Conservation (phyloP, 2,888 invertebrate genomes). For the Hirtodrosophila duncani region DNA sequence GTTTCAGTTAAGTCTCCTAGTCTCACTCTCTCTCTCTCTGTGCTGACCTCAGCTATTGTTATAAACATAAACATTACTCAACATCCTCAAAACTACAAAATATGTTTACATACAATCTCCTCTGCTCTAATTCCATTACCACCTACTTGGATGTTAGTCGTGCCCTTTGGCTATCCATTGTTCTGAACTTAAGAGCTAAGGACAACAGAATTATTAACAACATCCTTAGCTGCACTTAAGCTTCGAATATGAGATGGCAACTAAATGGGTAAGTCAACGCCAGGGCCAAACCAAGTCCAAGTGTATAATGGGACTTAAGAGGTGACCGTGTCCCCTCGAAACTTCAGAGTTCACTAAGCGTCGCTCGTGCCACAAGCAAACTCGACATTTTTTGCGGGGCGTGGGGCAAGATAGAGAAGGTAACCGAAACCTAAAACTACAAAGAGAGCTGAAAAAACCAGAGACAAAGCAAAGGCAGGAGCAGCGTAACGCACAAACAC, state of each 20-base stretch:
- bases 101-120: too few species aligned
- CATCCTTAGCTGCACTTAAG: conserved; percentile 39
- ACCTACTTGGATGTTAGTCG: too few species aligned
- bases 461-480: conserved; percentile 15
- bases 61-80: not conserved
- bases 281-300: conserved; percentile 17
- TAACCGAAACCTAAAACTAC: conserved; percentile 24
- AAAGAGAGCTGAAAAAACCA: conserved; percentile 3
- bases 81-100: too few species aligned
- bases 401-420: not conserved
- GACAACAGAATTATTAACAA: conserved; percentile 37
- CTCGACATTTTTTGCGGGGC: conserved; percentile 2
- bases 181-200: too few species aligned
- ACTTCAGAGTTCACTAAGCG: not conserved
- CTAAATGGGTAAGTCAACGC: conserved; percentile 27
- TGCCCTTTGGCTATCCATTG: too few species aligned
- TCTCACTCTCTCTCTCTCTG: too few species aligned
- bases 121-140: too few species aligned
- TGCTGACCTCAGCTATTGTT: not conserved
- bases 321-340: conserved; percentile 1
- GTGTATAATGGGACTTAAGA: conserved; percentile 33
- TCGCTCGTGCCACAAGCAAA: conserved; percentile 38
- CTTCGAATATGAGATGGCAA: conserved; percentile 21
- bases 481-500: conserved; percentile 19
- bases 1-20: too few species aligned